Evolutionary conservation across 1,140 invertebrate species (phyloP), one percentile per base, ranked within the genome.

Genomic region (Thaumatotibia leucotreta): DNA sequence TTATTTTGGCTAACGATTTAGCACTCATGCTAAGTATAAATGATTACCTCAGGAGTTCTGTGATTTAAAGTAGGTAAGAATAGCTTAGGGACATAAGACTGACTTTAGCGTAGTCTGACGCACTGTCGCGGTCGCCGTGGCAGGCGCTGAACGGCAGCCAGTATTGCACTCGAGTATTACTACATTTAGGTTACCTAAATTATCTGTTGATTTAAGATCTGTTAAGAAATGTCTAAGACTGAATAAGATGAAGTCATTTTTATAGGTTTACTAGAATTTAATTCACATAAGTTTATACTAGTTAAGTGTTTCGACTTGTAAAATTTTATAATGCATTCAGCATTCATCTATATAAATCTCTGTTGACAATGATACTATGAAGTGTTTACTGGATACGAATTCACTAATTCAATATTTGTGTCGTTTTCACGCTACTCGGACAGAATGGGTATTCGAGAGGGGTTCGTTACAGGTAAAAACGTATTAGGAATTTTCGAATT

Each of bases 401-500:
- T 58, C 63, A 66, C 45, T 76, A 72, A 74, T 76, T 73, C 67
- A 73, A 73, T 20, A 72, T 76, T 76, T 72, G 64, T 75, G 35
- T 70, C 74, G 77, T 79, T 72, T 89, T 79, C 77, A 80, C 71
- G 87, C 87, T 79, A 84, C 87, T 80, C 70, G 78, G 75, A 85
- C 78, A 88, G 88, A 85, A 86, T 69, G 86, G 82, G 74, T 88
- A 84, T 71, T 82, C 83, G 77, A 83, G 86, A 83, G 88, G 78
- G 79, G 82, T 84, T 76, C 81, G 80, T 74, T 84, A 84, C 84
- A 87, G 85, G 83, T 89, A 89, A 84, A 83, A 63, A 68, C 27
- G 0, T 35, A 23, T 49, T 66, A 63, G 62, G 35, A 27, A 32
- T 68, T 52, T 70, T 74, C 72, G 61, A 54, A 65, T 65, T 35